phyloP scores from a whole-genome alignment of 2,797 vertebrate species.

The Acanthopagrus latus region DNA sequence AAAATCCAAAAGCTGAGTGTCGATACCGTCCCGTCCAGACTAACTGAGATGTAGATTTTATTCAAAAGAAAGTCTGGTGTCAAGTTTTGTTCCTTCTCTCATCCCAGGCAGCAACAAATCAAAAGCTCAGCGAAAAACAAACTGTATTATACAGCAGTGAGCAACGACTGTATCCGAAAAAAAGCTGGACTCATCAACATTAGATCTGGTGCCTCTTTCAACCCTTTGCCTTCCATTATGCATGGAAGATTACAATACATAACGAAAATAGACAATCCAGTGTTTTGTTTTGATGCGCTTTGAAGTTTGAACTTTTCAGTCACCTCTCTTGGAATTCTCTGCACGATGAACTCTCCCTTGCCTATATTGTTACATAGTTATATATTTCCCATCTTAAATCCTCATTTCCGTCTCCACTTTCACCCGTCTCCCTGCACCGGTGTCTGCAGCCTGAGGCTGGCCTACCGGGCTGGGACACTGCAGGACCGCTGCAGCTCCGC shows the following conservation, averaged over 20 bases:
- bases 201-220: conserved; percentile 33
- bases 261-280: conserved; percentile 11
- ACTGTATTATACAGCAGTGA: conserved; percentile 29
- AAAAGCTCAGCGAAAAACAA: conserved; percentile 40
- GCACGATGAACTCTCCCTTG: not conserved
- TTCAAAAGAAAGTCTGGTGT: conserved; percentile 21
- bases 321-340: not conserved
- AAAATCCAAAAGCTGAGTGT: not conserved
- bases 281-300: conserved; percentile 19
- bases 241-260: conserved; percentile 18
- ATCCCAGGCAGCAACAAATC: conserved; percentile 25
- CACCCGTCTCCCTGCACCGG: not conserved
- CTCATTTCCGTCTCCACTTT: not conserved
- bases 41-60: conserved; percentile 22
- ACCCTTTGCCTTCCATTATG: not conserved
- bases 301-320: conserved; percentile 17
- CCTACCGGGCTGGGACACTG: conserved; percentile 37
- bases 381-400: conserved; percentile 1
- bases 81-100: conserved; percentile 13
- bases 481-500: conserved; percentile 11
- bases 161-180: conserved; percentile 3
- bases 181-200: conserved; percentile 37
- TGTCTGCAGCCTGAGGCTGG: conserved; percentile 44
- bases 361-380: conserved; percentile 3
- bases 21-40: not conserved